phyloP scores from a whole-genome alignment of 2,113 vertebrate species.

The Morone saxatilis region DNA sequence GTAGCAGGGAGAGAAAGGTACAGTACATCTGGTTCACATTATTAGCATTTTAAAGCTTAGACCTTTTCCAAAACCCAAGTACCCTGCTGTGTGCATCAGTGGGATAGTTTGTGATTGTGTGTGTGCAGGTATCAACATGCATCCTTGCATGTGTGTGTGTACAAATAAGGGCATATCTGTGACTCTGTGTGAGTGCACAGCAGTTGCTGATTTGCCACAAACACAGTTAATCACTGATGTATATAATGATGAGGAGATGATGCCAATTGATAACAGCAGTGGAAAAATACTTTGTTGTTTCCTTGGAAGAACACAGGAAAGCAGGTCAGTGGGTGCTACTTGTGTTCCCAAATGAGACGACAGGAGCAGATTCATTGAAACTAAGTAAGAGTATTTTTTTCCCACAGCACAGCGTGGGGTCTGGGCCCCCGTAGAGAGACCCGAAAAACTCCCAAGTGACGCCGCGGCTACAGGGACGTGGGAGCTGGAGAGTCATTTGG shows the following conservation, averaged over 20 bases:
- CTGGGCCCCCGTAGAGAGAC: background rate
- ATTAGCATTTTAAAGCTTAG: slow-evolving; percentile 6
- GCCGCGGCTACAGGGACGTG: background rate
- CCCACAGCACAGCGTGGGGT: background rate
- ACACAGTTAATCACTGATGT: background rate
- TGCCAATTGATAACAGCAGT: background rate
- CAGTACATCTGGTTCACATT: background rate
- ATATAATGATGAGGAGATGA: background rate
- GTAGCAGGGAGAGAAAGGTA: background rate
- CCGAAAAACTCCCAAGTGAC: background rate
- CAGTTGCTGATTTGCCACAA: background rate
- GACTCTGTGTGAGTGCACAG: background rate
- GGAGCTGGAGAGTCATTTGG: background rate
- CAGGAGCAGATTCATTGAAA: background rate
- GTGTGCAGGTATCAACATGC: background rate
- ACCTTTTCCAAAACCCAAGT: slow-evolving; percentile 2
- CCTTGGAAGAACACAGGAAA: background rate
- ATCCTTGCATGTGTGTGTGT: background rate
- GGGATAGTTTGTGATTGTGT: background rate
- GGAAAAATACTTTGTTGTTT: background rate
- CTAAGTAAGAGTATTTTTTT: background rate
- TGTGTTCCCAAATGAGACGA: background rate
- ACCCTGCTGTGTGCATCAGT: slow-evolving; percentile 2
- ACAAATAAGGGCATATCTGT: background rate
- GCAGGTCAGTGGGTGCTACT: background rate